Percentiles rank a stretch among this genome's conserved stretches.
Evolutionary conservation across 1,140 invertebrate genomes (phyloP).

Genomic region (Temnothorax nylanderi): DNA sequence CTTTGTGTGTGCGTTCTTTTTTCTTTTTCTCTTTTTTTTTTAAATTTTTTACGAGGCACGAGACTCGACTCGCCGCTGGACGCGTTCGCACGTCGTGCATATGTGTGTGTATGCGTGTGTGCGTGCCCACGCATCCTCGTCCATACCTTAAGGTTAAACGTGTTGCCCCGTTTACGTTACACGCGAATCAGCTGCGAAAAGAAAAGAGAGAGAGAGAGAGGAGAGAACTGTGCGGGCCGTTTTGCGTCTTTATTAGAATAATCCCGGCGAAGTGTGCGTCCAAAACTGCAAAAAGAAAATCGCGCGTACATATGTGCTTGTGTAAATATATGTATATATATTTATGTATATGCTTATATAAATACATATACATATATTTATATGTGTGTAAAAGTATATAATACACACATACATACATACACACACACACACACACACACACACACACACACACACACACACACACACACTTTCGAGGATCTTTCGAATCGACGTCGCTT

Average conservation of each 20-base stretch:
- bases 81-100: background rate
- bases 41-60: background rate
- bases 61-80: constrained; percentile 45
- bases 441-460: background rate
- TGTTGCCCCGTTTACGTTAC: constrained; percentile 6
- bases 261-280: background rate
- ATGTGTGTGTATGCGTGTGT: background rate
- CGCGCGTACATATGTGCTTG: background rate
- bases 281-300: constrained; percentile 4
- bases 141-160: constrained; percentile 8
- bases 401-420: background rate
- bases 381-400: background rate
- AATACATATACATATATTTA: background rate
- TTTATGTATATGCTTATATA: background rate
- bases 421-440: background rate
- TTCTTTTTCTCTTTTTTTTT: background rate
- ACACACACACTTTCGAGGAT: constrained; percentile 9
- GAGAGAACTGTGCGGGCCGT: background rate
- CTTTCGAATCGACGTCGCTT: constrained; percentile 49
- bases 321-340: background rate
- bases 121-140: constrained; percentile 15
- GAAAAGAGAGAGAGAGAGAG: background rate
- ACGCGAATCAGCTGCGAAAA: background rate
- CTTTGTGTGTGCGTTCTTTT: background rate
- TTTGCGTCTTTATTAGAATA: constrained; percentile 40